Conservation (phyloP, 2,113 vertebrate genomes). For the Solea solea region DNA sequence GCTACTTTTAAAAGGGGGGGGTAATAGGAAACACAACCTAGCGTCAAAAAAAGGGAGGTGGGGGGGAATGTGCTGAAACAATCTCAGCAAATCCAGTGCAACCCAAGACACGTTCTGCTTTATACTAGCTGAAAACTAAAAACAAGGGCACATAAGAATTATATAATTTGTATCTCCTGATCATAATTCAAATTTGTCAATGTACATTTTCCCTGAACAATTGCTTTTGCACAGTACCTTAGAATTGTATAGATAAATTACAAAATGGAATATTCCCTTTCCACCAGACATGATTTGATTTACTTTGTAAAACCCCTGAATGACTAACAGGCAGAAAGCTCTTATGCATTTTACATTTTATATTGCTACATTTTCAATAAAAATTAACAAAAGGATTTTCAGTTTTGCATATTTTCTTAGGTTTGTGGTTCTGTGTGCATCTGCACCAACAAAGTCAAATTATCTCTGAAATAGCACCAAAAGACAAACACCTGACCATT, state of each 20-base stretch:
- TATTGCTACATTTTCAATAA: slow-evolving; percentile 80
- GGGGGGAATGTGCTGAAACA: slow-evolving; percentile 62
- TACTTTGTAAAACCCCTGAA: slow-evolving; percentile 75
- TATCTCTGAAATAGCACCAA: slow-evolving; percentile 79
- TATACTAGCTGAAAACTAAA: slow-evolving; percentile 68
- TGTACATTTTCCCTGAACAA: slow-evolving; percentile 81
- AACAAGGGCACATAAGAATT: slow-evolving; percentile 71
- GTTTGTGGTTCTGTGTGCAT: slow-evolving; percentile 65
- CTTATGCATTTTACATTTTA: slow-evolving; percentile 65
- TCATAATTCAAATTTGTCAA: slow-evolving; percentile 68
- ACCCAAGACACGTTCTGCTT: slow-evolving; percentile 78
- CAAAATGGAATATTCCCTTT: slow-evolving; percentile 80
- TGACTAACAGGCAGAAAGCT: slow-evolving; percentile 69
- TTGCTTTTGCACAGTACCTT: slow-evolving; percentile 82
- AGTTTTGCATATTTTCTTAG: slow-evolving; percentile 77
- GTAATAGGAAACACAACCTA: slow-evolving; percentile 63
- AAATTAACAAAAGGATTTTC: slow-evolving; percentile 59
- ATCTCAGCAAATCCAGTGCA: slow-evolving; percentile 84
- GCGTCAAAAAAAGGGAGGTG: slow-evolving; percentile 45
- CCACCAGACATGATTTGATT: slow-evolving; percentile 74
- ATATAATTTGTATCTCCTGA: slow-evolving; percentile 73
- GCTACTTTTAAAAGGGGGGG: slow-evolving; percentile 58
- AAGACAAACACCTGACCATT: slow-evolving; percentile 66
- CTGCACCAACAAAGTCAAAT: slow-evolving; percentile 69
- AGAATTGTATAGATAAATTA: slow-evolving; percentile 78